These are phyloP conservation scores for Diarsia rubi DNA, from an alignment of 2,888 invertebrate species.

Conservation along the genomic window DNA sequence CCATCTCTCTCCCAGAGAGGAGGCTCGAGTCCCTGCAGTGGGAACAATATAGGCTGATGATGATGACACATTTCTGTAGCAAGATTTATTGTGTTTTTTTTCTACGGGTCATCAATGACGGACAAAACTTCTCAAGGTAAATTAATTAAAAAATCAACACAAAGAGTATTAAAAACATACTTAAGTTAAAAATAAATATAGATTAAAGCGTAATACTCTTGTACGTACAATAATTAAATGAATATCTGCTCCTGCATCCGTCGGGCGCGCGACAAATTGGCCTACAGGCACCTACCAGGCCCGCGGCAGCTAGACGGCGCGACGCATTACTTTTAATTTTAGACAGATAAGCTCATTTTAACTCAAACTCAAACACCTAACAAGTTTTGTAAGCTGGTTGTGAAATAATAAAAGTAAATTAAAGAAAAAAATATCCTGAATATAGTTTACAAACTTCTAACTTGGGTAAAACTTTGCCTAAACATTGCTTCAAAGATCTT, in stretches of 20 bases:
- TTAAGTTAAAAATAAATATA: neutral
- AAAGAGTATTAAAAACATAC: neutral
- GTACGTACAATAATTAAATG: neutral
- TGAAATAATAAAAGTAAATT: neutral
- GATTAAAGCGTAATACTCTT: neutral
- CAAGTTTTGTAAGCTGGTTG: neutral
- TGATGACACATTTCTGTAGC: no score
- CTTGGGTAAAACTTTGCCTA: neutral
- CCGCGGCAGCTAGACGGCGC: neutral
- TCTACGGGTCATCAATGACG: neutral
- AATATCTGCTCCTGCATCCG: neutral
- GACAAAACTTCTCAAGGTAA: neutral
- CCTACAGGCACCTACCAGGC: no score
- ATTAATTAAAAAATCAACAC: neutral
- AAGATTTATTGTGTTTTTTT: neutral
- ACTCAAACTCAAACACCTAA: neutral
- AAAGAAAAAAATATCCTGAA: neutral
- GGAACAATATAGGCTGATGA: no score
- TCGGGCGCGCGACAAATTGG: slow-evolving; percentile 7
- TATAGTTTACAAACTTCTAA: neutral
- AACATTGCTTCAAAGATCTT: neutral
- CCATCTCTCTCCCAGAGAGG: no score
- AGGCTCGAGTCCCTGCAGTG: no score
- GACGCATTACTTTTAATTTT: neutral
- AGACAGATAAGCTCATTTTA: neutral